Evolutionary conservation across 2,888 invertebrate genomes (phyloP).

Genomic region (Chrysomela aeneicollis): DNA sequence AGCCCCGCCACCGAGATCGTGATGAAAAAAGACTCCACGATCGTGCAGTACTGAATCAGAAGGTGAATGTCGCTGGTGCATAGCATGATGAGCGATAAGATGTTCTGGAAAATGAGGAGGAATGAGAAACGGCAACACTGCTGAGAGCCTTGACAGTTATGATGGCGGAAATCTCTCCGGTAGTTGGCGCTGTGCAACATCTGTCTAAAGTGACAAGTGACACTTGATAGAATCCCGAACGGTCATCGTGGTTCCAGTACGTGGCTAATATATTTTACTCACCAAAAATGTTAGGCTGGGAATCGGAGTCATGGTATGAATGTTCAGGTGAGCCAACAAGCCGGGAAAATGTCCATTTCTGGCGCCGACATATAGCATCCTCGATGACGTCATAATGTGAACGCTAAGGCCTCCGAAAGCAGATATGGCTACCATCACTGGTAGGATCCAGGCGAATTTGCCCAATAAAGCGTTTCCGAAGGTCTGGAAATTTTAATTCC

Average conservation of each 20-base stretch:
- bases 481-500: conserved; percentile 68
- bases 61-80: conserved; percentile 84
- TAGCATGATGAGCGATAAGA: conserved; percentile 85
- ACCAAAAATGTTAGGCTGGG: conserved; percentile 87
- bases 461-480: conserved; percentile 83
- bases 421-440: conserved; percentile 90
- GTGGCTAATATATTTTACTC: conserved; percentile 51
- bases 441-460: conserved; percentile 81
- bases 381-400: conserved; percentile 94
- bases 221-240: too few species aligned
- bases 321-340: conserved; percentile 79
- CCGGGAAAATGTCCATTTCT: conserved; percentile 88
- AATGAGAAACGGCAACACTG: background rate
- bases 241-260: too few species aligned
- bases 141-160: too few species aligned
- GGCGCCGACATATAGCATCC: conserved; percentile 92
- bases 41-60: conserved; percentile 89
- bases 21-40: conserved; percentile 93
- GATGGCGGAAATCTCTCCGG: too few species aligned
- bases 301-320: conserved; percentile 78
- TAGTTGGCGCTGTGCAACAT: too few species aligned
- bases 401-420: conserved; percentile 93
- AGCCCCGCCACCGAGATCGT: conserved; percentile 86
- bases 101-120: conserved; percentile 74
- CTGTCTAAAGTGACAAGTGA: too few species aligned